Percentiles rank a stretch among this genome's conserved stretches.
Evolutionary conservation across 1,140 invertebrate genomes (phyloP).

Genomic region (Drosophila watanabei): DNA sequence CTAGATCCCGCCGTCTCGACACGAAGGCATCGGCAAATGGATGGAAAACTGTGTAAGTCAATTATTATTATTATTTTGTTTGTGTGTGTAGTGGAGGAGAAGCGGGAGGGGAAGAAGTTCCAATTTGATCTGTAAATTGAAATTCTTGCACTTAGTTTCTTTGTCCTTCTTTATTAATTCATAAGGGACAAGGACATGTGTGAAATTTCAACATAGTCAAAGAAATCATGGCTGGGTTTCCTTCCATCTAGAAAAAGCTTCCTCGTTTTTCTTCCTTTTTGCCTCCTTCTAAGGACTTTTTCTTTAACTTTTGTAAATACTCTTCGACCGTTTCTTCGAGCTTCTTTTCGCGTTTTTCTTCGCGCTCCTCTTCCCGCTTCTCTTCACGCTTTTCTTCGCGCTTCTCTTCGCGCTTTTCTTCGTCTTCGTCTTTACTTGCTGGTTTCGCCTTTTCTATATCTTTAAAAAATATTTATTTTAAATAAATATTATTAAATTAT

Average conservation of each 20-base stretch:
- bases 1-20: slow-evolving; percentile 30
- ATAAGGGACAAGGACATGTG: background rate
- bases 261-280: background rate
- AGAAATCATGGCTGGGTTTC: background rate
- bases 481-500: background rate
- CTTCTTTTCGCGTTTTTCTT: too few relatives aligned
- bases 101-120: slow-evolving; percentile 11
- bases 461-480: background rate
- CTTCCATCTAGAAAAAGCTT: background rate
- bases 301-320: too few relatives aligned
- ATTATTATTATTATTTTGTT: slow-evolving; percentile 75
- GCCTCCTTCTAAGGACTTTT: background rate
- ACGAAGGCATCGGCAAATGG: slow-evolving; percentile 22
- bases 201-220: background rate
- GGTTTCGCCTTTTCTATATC: background rate
- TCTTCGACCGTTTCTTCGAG: background rate
- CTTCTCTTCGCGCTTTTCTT: background rate
- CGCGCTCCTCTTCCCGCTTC: background rate
- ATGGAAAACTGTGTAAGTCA: slow-evolving; percentile 68
- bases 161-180: slow-evolving; percentile 3
- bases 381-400: background rate
- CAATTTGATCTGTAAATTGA: slow-evolving; percentile 50
- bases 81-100: background rate
- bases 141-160: background rate
- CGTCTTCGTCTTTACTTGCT: background rate